These are phyloP conservation scores for Trissolcus japonicus DNA, from an alignment of 2,888 invertebrate species.

Conservation along the genomic window DNA sequence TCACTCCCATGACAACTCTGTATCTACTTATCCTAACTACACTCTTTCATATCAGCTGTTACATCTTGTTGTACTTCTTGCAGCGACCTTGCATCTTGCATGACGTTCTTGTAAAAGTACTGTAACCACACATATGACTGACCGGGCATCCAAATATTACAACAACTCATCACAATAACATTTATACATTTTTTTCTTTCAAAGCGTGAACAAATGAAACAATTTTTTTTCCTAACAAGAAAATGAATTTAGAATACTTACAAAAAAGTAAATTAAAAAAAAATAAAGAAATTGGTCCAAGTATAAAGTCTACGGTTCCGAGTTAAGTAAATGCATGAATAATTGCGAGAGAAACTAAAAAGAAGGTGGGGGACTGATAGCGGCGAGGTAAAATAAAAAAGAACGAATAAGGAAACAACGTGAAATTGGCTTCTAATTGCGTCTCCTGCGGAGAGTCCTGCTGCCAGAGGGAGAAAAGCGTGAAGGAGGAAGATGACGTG, in stretches of 20 bases:
- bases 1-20: slow-evolving; percentile 56
- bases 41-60: slow-evolving; percentile 47
- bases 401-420: slow-evolving; percentile 52
- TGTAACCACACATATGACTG: too few species aligned
- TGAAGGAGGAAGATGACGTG: slow-evolving; percentile 19
- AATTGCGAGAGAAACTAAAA: slow-evolving; percentile 42
- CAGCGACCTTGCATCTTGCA: slow-evolving; percentile 30
- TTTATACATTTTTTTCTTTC: too few species aligned
- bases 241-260: too few species aligned
- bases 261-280: not conserved
- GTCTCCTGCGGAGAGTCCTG: slow-evolving; percentile 59
- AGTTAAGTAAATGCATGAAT: slow-evolving; percentile 41
- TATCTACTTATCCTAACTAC: slow-evolving; percentile 46
- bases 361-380: slow-evolving; percentile 39
- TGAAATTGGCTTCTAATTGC: slow-evolving; percentile 66
- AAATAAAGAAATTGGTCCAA: slow-evolving; percentile 23
- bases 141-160: too few species aligned
- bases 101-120: slow-evolving; percentile 24
- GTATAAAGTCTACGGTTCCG: slow-evolving; percentile 39
- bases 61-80: slow-evolving; percentile 44
- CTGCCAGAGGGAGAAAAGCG: slow-evolving; percentile 26
- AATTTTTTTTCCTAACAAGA: too few species aligned
- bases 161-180: too few species aligned
- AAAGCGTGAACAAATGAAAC: too few species aligned
- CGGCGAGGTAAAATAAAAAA: slow-evolving; percentile 45